phyloP scores from a whole-genome alignment of 2,113 vertebrate genomes.

The Alosa alosa region DNA sequence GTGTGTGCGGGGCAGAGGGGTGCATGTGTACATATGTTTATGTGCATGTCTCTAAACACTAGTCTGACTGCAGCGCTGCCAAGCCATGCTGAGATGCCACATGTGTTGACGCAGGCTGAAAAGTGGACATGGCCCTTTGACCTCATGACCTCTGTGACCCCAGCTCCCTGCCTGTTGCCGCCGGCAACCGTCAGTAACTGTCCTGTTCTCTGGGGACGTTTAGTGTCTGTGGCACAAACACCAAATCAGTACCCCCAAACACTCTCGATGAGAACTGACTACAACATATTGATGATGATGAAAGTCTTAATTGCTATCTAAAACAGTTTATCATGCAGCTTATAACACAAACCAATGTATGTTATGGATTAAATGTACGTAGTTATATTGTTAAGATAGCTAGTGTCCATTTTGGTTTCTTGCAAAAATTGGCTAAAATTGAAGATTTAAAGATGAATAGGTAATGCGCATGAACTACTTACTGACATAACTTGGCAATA shows the following conservation, averaged over 20 bases:
- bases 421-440: no score
- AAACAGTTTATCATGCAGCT: background rate
- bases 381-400: background rate
- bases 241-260: background rate
- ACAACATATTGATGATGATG: no score
- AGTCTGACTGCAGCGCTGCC: background rate
- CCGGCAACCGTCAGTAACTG: background rate
- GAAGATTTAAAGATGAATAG: no score
- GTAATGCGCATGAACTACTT: no score
- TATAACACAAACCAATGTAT: background rate
- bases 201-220: background rate
- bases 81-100: background rate
- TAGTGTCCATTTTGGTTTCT: no score
- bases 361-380: background rate
- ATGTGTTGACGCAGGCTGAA: background rate
- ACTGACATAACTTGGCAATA: no score
- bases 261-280: background rate
- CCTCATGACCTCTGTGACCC: conserved; percentile 3
- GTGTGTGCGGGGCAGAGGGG: no score
- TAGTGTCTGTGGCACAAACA: background rate
- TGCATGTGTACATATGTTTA: background rate
- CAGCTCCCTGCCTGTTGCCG: background rate
- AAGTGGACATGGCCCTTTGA: conserved; percentile 7
- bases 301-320: no score
- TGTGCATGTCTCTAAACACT: background rate